Evolutionary conservation across 1,140 invertebrate species (phyloP), one percentile per base, ranked within the genome.

Genomic region (Caenorhabditis briggsae): DNA sequence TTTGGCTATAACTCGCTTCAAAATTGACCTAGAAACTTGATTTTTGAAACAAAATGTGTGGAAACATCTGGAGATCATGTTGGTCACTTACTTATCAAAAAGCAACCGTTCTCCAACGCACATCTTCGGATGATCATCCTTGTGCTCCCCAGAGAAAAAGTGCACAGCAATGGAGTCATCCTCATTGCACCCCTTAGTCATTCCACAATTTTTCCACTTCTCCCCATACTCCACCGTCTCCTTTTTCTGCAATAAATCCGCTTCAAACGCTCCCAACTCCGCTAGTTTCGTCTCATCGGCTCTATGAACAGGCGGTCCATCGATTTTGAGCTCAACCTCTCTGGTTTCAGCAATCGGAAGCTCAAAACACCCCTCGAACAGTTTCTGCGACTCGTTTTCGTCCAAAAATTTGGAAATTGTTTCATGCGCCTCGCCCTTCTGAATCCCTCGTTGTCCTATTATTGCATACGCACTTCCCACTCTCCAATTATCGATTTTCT

Each of bases 71-170:
- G 33, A 33, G 33, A 33, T 33, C 3, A 3, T 33, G 1, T 3
- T 33, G 3, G 33, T 33, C 3, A 86, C 46, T 33, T 8, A 82
- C 58, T 82, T 55, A 53, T 87, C 55, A 53, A 65, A 84, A 48
- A 48, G 48, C 88, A 88, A 56, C 8, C 82, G n/a, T 33, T 82
- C 88, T 2, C 85, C 85, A 55, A 88, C 58, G 46, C 88, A 88
- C 50, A 88, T 88, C 16, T 74, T 83, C 56, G 88, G 88, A 33
- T 84, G 55, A 46, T 88, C 86, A 87, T 88, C 88, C 23, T 88
- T 88, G 41, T 88, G 61, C 18, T 88, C 85, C 2, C 88, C 88
- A 20, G 86, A 88, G 53, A 65, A 88, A 25, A 88, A 87, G 48
- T 83, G 56, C 14, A 88, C 74, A 12, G 86, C 18, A 18, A 88